These are phyloP conservation scores for Acholoe squamosa DNA, from an alignment of 2,888 invertebrate species.

Conservation along the genomic window DNA sequence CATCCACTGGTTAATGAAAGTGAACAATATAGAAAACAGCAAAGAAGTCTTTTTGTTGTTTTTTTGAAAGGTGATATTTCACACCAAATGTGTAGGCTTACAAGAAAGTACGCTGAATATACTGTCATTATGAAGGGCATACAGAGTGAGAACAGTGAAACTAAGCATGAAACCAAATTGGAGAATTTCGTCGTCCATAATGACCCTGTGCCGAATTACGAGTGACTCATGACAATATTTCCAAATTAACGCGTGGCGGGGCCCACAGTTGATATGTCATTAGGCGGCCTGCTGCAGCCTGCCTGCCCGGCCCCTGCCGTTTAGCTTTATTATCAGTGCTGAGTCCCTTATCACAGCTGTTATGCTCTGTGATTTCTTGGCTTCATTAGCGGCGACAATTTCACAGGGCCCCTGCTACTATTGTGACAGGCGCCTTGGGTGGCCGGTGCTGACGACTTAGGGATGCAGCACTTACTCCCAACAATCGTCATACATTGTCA, in stretches of 20 bases:
- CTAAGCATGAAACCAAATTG: slow-evolving; percentile 36
- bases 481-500: slow-evolving; percentile 52
- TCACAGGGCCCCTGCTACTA: slow-evolving; percentile 24
- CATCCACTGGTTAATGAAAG: background rate
- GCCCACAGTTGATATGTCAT: slow-evolving; percentile 57
- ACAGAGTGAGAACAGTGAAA: background rate
- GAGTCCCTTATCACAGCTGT: slow-evolving; percentile 38
- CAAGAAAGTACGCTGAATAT: background rate
- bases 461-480: slow-evolving; percentile 26
- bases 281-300: slow-evolving; percentile 18
- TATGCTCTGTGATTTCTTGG: slow-evolving; percentile 58
- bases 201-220: slow-evolving; percentile 37
- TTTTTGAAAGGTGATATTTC: background rate
- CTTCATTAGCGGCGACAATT: slow-evolving; percentile 53
- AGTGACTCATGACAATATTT: slow-evolving; percentile 57
- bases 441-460: slow-evolving; percentile 16
- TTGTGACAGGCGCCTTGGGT: slow-evolving; percentile 46
- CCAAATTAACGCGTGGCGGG: slow-evolving; percentile 44
- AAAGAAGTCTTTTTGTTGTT: too few relatives aligned
- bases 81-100: background rate
- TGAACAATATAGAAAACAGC: too few relatives aligned
- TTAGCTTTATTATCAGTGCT: slow-evolving; percentile 55
- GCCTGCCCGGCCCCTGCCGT: slow-evolving; percentile 18
- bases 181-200: slow-evolving; percentile 44
- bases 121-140: background rate